phyloP scores from a whole-genome alignment of 2,113 vertebrate species.

The Gambusia affinis region DNA sequence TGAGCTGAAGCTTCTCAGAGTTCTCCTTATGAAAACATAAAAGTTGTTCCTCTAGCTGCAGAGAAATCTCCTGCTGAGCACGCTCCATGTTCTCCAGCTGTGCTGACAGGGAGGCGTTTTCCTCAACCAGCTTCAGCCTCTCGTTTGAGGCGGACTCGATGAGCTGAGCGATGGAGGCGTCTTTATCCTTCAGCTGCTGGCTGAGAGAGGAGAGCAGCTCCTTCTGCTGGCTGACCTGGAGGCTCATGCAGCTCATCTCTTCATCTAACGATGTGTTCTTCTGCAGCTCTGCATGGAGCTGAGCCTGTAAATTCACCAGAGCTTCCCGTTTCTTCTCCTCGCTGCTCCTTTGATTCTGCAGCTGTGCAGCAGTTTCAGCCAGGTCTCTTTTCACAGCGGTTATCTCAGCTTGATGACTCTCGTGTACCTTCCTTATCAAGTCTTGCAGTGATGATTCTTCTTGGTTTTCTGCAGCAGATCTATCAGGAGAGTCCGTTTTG shows the following conservation, averaged over 20 bases:
- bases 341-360: slow-evolving; percentile 55
- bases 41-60: slow-evolving; percentile 70
- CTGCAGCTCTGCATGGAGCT: slow-evolving; percentile 52
- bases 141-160: slow-evolving; percentile 83
- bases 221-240: slow-evolving; percentile 85
- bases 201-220: slow-evolving; percentile 82
- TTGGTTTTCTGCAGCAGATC: slow-evolving; percentile 15
- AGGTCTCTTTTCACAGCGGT: slow-evolving; percentile 66
- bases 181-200: slow-evolving; percentile 85
- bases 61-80: slow-evolving; percentile 47
- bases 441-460: slow-evolving; percentile 55
- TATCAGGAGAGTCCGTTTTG: slow-evolving; percentile 48
- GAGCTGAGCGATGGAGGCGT: slow-evolving; percentile 79
- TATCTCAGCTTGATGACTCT: slow-evolving; percentile 56
- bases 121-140: slow-evolving; percentile 79
- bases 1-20: slow-evolving; percentile 63
- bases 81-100: slow-evolving; percentile 74
- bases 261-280: slow-evolving; percentile 66
- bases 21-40: slow-evolving; percentile 59
- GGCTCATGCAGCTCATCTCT: slow-evolving; percentile 67
- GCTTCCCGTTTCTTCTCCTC: slow-evolving; percentile 66
- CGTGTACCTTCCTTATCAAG: slow-evolving; percentile 57
- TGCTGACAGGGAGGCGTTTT: slow-evolving; percentile 64
- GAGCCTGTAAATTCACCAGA: slow-evolving; percentile 61
- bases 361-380: slow-evolving; percentile 30